These are phyloP conservation scores for Gonioctena quinquepunctata DNA, from an alignment of 1,140 invertebrate species.

Conservation along the genomic window DNA sequence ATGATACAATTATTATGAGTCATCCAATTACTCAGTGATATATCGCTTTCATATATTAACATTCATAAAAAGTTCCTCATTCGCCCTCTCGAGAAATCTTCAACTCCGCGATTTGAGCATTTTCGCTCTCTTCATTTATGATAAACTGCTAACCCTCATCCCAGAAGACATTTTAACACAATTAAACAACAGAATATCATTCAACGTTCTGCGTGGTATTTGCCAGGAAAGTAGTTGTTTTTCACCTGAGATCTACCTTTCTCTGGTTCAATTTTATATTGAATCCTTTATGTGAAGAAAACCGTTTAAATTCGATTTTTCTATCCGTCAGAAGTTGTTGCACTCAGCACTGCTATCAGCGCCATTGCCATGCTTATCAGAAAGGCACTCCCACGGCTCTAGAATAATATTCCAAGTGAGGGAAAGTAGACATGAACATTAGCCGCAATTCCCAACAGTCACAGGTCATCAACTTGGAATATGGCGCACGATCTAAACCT, in stretches of 20 bases:
- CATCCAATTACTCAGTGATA: too few relatives aligned
- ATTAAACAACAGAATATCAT: too few relatives aligned
- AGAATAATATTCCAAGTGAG: neutral
- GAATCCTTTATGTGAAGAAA: too few relatives aligned
- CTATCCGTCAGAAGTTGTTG: neutral
- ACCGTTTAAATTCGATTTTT: too few relatives aligned
- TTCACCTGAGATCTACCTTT: too few relatives aligned
- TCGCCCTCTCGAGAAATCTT: neutral
- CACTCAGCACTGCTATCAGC: neutral
- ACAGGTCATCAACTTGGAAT: constrained; percentile 16
- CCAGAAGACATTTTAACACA: neutral
- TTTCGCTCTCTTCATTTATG: neutral
- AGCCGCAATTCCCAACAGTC: constrained; percentile 3
- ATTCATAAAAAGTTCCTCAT: neutral
- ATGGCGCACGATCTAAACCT: constrained; percentile 33
- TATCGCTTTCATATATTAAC: too few relatives aligned
- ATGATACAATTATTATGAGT: too few relatives aligned
- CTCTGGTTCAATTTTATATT: too few relatives aligned
- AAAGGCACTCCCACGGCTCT: neutral
- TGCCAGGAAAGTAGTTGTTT: too few relatives aligned
- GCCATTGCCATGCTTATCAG: neutral
- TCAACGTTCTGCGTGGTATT: too few relatives aligned
- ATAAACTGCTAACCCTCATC: neutral
- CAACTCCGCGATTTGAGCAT: neutral
- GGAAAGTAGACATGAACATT: constrained; percentile 9